Conservation (phyloP, 2,797 vertebrate species). For the Alfaro cultratus region DNA sequence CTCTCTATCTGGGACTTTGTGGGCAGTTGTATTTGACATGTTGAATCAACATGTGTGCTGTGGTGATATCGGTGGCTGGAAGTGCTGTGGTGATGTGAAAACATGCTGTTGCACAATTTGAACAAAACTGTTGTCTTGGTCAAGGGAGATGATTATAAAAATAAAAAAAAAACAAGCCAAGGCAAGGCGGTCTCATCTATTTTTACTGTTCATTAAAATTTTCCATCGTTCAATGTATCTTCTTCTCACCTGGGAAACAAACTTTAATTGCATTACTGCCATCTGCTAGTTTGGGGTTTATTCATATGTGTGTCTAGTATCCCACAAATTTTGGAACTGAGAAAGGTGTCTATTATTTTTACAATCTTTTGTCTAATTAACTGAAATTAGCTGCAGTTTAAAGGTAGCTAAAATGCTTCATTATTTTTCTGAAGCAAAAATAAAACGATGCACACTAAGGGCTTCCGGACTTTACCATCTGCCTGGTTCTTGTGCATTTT, state of each 20-base stretch:
- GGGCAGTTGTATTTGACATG: background rate
- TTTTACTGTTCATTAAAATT: background rate
- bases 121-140: background rate
- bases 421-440: background rate
- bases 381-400: background rate
- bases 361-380: background rate
- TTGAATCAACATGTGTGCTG: background rate
- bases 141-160: too few species aligned
- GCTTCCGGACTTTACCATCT: background rate
- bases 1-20: too few species aligned
- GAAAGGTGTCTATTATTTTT: background rate
- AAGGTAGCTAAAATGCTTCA: background rate
- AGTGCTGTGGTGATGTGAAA: background rate
- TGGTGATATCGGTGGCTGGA: background rate
- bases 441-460: background rate
- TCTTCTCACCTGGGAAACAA: background rate
- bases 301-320: background rate
- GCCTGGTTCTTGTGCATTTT: background rate
- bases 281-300: background rate
- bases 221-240: background rate
- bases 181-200: background rate
- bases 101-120: background rate
- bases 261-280: background rate
- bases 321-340: background rate
- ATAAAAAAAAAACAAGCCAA: too few species aligned